These are phyloP conservation scores for Pseudochirops corinnae DNA, from an alignment of 2,797 vertebrate species.

Conservation along the genomic window DNA sequence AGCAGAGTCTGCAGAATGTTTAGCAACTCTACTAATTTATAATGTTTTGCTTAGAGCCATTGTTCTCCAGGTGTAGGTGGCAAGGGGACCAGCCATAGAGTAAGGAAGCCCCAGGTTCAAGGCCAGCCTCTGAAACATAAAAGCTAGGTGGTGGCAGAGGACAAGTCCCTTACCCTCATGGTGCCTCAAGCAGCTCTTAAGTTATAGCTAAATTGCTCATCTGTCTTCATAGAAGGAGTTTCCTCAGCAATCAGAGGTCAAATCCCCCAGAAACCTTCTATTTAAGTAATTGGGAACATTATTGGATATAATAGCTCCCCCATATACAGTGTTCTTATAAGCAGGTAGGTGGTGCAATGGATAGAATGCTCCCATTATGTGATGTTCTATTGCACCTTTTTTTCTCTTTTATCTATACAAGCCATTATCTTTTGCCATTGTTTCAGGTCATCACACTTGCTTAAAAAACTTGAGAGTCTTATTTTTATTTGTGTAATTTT, in stretches of 20 bases:
- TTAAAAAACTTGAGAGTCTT: background rate
- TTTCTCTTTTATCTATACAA: background rate
- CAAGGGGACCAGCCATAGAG: background rate
- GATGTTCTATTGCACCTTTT: background rate
- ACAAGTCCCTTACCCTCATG: background rate
- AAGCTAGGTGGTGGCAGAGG: background rate
- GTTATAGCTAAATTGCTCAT: background rate
- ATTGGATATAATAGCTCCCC: background rate
- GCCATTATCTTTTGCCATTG: background rate
- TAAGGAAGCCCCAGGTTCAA: background rate
- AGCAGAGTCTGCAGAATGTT: background rate
- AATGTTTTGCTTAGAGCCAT: background rate
- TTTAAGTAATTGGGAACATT: background rate
- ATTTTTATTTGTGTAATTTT: background rate
- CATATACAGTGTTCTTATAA: background rate
- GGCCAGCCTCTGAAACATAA: background rate
- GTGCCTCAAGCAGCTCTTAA: background rate
- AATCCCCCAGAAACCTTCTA: background rate
- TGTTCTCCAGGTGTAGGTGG: background rate
- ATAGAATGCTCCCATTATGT: background rate
- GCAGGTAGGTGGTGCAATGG: background rate
- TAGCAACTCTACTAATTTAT: background rate
- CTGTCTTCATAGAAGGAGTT: background rate
- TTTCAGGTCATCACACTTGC: background rate
- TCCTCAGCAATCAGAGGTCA: background rate